These are phyloP conservation scores for Agrilus planipennis DNA, from an alignment of 1,140 invertebrate genomes.

Conservation along the genomic window DNA sequence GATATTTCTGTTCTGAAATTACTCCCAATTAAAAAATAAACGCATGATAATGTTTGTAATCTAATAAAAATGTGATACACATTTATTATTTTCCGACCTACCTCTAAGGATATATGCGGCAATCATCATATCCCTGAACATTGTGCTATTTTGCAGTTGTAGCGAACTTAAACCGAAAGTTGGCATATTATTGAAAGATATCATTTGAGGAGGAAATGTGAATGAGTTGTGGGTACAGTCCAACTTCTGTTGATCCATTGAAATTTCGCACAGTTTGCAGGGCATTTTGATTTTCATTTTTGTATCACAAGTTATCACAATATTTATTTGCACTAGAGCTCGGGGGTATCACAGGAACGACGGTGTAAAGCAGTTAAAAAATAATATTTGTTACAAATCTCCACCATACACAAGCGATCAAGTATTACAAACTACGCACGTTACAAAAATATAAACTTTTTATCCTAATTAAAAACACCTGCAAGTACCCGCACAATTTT, in stretches of 20 bases:
- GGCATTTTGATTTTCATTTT: constrained; percentile 36
- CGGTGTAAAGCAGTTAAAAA: too few relatives aligned
- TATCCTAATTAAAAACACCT: neutral
- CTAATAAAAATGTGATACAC: too few relatives aligned
- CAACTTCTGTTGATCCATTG: constrained; percentile 31
- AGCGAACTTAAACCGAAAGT: constrained; percentile 25
- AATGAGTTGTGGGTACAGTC: constrained; percentile 35
- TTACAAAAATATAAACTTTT: neutral
- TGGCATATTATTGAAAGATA: constrained; percentile 30
- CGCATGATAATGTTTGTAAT: too few relatives aligned
- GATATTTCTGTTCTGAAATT: too few relatives aligned
- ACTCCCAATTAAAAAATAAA: too few relatives aligned
- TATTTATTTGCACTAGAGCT: constrained; percentile 4
- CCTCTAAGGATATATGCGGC: constrained; percentile 43
- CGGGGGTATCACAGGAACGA: constrained; percentile 1
- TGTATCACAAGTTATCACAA: neutral
- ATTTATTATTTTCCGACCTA: too few relatives aligned
- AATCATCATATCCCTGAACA: constrained; percentile 44
- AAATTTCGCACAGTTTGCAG: constrained; percentile 39
- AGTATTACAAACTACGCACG: neutral
- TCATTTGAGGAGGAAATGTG: constrained; percentile 25
- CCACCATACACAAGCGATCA: neutral
- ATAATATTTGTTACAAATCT: constrained; percentile 4
- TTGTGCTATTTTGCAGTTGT: constrained; percentile 26
- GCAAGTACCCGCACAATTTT: too few relatives aligned